Percentiles rank a stretch among this genome's conserved stretches.
These are phyloP conservation scores for Carollia perspicillata DNA, from an alignment of 2,113 vertebrate genomes.

Conservation along the genomic window DNA sequence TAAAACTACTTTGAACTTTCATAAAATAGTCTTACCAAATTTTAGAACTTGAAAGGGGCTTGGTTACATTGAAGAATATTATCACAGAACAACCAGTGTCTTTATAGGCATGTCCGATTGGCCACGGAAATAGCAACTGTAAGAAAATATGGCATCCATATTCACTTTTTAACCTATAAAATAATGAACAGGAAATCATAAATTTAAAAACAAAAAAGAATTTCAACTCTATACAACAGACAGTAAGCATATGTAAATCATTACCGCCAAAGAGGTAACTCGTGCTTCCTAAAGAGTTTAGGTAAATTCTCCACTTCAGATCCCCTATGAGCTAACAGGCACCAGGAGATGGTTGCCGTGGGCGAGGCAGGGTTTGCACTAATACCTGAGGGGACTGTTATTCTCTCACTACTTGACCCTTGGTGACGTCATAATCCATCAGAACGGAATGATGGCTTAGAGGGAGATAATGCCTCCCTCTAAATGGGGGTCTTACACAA, in stretches of 20 bases:
- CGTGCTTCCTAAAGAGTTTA: neutral
- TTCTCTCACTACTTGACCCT: neutral
- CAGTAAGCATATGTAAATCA: neutral
- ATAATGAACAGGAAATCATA: conserved; percentile 10
- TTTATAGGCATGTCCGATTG: neutral
- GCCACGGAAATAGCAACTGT: neutral
- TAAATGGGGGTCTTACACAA: neutral
- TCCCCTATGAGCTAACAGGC: neutral
- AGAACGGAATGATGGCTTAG: neutral
- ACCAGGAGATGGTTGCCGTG: neutral
- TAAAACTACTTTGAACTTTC: neutral
- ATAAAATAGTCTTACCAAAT: neutral
- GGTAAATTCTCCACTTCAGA: neutral
- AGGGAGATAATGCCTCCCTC: neutral
- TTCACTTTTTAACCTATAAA: conserved; percentile 59
- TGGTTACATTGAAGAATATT: conserved; percentile 10
- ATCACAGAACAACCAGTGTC: neutral
- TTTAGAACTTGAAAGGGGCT: neutral
- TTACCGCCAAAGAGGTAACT: neutral
- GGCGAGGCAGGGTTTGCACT: neutral
- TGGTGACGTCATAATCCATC: neutral
- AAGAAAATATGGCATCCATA: neutral
- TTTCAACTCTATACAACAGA: neutral
- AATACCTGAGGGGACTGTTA: neutral
- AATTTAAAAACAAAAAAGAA: conserved; percentile 6